These are phyloP conservation scores for Cebus imitator DNA, from an alignment of 2,113 vertebrate species.

Conservation along the genomic window DNA sequence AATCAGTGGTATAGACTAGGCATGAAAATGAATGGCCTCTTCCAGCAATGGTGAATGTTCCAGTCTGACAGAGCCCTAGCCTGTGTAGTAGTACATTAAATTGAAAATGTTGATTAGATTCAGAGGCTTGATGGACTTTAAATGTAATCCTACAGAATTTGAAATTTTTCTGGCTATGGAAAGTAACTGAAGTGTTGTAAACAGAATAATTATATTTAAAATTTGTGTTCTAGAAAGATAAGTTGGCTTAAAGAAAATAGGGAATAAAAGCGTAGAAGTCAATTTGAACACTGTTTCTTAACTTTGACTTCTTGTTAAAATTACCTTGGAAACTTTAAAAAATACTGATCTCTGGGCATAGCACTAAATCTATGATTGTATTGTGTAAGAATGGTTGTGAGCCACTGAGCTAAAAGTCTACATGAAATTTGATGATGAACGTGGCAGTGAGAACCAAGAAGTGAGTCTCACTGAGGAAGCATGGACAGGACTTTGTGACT, in stretches of 20 bases:
- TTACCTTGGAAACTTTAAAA: background rate
- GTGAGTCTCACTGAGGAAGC: background rate
- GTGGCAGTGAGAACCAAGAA: background rate
- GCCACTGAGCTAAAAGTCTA: background rate
- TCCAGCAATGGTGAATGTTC: background rate
- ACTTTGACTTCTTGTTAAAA: background rate
- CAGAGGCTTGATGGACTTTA: background rate
- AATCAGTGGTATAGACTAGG: background rate
- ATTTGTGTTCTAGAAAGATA: background rate
- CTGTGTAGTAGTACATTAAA: background rate
- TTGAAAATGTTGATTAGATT: background rate
- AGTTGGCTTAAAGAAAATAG: background rate
- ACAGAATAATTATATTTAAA: constrained; percentile 18
- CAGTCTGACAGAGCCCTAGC: background rate
- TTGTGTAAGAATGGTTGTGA: background rate
- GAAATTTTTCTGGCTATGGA: background rate
- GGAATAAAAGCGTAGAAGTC: background rate
- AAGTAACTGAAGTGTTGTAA: constrained; percentile 15
- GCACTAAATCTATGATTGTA: background rate
- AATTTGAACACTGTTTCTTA: background rate
- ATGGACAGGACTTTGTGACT: background rate
- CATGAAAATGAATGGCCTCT: background rate
- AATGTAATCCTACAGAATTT: background rate
- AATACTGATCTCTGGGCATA: background rate
- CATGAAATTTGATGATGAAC: background rate